phyloP scores from a whole-genome alignment of 2,113 vertebrate species.

The Chascanopsetta lugubris region DNA sequence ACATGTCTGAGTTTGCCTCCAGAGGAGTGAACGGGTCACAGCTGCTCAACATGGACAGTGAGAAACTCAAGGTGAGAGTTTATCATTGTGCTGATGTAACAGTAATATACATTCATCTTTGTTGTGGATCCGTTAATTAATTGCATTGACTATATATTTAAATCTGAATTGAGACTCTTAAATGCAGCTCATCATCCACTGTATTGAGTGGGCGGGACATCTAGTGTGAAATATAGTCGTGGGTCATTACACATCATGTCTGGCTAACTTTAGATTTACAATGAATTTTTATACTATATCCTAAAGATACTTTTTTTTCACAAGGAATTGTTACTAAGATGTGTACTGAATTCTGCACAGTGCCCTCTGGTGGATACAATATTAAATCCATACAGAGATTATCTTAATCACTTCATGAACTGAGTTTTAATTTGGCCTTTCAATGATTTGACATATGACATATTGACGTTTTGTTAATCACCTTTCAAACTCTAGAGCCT shows the following conservation, averaged over 20 bases:
- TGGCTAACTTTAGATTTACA: no score
- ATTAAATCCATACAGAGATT: background rate
- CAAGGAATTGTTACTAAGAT: background rate
- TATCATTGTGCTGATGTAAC: no score
- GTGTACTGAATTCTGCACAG: background rate
- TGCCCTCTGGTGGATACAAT: background rate
- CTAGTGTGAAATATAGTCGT: background rate
- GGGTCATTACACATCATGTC: no score
- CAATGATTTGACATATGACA: no score
- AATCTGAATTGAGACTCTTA: background rate
- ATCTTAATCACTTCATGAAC: no score
- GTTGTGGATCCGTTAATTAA: no score
- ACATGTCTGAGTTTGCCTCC: conserved; percentile 80
- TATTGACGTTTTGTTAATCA: no score
- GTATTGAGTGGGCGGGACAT: background rate
- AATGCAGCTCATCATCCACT: background rate
- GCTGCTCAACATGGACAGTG: conserved; percentile 84
- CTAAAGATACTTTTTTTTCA: no score
- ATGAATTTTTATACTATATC: no score
- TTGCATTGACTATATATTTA: background rate
- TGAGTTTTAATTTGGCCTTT: no score
- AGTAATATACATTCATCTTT: no score
- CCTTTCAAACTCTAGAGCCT: no score
- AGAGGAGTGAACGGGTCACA: conserved; percentile 83
- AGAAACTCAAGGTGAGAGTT: conserved; percentile 88